A percentile compares a stretch with the other conserved stretches of the same genome.
These are phyloP conservation scores for Xestia sexstrigata DNA, from an alignment of 2,888 invertebrate species.

Conservation along the genomic window DNA sequence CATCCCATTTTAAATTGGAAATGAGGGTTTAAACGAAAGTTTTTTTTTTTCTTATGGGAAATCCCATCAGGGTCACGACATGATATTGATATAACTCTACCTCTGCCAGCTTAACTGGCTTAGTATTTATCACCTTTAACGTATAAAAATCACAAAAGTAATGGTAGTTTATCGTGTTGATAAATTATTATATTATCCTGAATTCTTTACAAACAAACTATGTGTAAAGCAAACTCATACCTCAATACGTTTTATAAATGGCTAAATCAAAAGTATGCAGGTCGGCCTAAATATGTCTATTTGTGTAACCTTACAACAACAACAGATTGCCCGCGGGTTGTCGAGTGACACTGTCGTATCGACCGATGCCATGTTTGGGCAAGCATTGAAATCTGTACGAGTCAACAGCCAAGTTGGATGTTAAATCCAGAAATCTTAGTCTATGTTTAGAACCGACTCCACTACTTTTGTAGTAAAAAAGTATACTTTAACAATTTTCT, in stretches of 20 bases:
- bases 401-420: conserved; percentile 4
- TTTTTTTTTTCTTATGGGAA: not conserved
- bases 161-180: not conserved
- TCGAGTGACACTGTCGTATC: conserved; percentile 22
- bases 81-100: not conserved
- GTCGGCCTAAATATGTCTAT: conserved; percentile 19
- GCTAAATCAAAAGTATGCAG: not conserved
- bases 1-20: too few relatives aligned
- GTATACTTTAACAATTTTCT: not conserved
- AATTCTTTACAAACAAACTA: not conserved
- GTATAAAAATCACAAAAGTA: not conserved
- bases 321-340: conserved; percentile 29
- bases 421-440: conserved; percentile 10
- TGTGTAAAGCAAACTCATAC: not conserved
- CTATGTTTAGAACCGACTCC: not conserved
- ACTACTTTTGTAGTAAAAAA: not conserved
- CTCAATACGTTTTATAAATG: not conserved
- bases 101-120: not conserved
- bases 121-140: not conserved
- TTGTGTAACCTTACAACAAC: conserved; percentile 33
- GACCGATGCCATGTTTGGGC: conserved; percentile 13
- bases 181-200: not conserved
- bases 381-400: conserved; percentile 17
- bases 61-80: not conserved
- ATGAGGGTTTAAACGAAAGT: not conserved